Percentiles rank a stretch among this genome's conserved stretches.
Conservation (phyloP, 1,140 invertebrate genomes). For the Lucilia sericata region DNA sequence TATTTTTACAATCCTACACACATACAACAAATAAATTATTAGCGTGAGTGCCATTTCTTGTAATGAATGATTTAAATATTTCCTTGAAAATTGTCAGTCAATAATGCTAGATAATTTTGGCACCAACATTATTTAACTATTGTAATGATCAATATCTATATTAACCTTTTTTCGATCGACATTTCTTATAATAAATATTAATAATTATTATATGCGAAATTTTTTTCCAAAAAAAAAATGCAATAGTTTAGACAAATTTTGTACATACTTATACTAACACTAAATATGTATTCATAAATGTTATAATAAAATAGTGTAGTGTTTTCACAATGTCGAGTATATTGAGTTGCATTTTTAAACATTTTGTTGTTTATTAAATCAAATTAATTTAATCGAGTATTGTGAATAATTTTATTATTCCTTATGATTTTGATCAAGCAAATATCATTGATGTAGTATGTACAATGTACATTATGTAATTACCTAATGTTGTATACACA, state of each 20-base stretch:
- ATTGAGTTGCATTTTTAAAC: not conserved
- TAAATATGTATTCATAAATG: not conserved
- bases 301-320: not conserved
- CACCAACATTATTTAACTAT: not conserved
- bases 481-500: no score
- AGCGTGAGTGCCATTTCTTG: slow-evolving; percentile 32
- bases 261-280: not conserved
- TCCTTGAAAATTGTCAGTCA: not conserved
- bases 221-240: not conserved
- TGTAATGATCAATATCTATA: not conserved
- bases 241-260: not conserved
- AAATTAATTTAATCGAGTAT: no score
- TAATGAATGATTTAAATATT: not conserved
- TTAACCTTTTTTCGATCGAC: not conserved
- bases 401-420: no score
- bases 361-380: no score
- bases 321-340: not conserved
- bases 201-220: not conserved
- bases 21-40: not conserved
- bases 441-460: no score
- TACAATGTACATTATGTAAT: no score
- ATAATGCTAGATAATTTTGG: not conserved
- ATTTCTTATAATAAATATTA: not conserved
- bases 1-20: not conserved
- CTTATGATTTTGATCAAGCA: no score